Evolutionary conservation across 2,888 invertebrate genomes (phyloP).

Genomic region (Brachyopa scutellaris): DNA sequence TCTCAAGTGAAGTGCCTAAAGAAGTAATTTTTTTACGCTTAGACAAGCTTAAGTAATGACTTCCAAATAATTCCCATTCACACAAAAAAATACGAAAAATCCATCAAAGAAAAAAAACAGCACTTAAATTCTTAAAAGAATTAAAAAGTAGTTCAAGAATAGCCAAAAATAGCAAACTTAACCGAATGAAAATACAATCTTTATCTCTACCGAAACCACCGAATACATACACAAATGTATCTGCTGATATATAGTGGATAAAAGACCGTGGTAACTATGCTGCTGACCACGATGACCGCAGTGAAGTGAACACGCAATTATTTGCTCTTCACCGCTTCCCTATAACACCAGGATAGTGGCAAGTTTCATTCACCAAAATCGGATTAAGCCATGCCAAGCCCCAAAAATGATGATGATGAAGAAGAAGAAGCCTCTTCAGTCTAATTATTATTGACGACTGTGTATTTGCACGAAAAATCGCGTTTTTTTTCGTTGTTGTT

Average conservation of each 20-base stretch:
- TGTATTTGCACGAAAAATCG: constrained; percentile 34
- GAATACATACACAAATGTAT: no score
- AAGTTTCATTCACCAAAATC: constrained; percentile 52
- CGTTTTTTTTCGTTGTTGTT: background rate
- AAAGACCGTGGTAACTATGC: constrained; percentile 24
- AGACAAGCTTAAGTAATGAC: constrained; percentile 48
- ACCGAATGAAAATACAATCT: constrained; percentile 30
- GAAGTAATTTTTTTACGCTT: constrained; percentile 33
- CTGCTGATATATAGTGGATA: background rate
- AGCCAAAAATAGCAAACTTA: constrained; percentile 30
- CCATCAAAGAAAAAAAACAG: background rate
- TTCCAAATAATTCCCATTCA: constrained; percentile 16
- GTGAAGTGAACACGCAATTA: constrained; percentile 11
- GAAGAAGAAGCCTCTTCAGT: constrained; percentile 19
- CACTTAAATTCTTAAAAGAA: constrained; percentile 1
- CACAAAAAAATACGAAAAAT: background rate
- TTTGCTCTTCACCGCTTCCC: background rate
- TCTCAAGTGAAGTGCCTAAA: constrained; percentile 2
- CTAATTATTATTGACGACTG: constrained; percentile 4
- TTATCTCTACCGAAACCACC: no score
- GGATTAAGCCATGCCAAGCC: constrained; percentile 27
- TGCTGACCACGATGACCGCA: background rate
- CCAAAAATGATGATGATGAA: background rate
- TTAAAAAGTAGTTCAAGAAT: constrained; percentile 47
- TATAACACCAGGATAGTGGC: background rate